Conservation (phyloP, 2,113 vertebrate species). For the Prunella fulvescens region DNA sequence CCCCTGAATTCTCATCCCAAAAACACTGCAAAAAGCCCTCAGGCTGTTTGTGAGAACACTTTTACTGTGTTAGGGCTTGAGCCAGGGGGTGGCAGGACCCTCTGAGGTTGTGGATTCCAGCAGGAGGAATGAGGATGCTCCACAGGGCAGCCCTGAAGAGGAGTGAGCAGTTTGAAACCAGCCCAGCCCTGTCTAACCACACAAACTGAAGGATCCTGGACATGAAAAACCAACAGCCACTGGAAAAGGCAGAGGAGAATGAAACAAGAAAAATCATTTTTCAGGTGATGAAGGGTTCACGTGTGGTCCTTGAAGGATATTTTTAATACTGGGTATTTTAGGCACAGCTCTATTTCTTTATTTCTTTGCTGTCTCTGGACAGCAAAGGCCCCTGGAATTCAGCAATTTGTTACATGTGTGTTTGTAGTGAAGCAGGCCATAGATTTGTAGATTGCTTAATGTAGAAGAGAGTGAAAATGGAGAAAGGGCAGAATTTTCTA, state of each 20-base stretch:
- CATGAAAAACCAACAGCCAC: neutral
- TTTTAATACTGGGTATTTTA: neutral
- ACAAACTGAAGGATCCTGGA: neutral
- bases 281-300: accelerated
- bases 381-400: neutral
- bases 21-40: neutral
- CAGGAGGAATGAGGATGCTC: neutral
- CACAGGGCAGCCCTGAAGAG: neutral
- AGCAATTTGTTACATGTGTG: neutral
- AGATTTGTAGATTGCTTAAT: neutral
- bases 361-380: neutral
- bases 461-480: neutral
- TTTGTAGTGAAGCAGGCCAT: neutral
- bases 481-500: neutral
- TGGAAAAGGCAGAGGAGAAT: neutral
- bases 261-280: neutral
- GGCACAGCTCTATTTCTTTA: neutral
- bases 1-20: neutral
- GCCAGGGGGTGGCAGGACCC: neutral
- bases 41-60: neutral
- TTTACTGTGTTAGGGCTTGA: neutral
- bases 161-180: neutral
- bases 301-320: neutral
- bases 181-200: neutral
- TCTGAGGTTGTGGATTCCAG: neutral